Evolutionary conservation across 2,113 vertebrate species (phyloP).

Genomic region (Xiphorhynchus elegans): DNA sequence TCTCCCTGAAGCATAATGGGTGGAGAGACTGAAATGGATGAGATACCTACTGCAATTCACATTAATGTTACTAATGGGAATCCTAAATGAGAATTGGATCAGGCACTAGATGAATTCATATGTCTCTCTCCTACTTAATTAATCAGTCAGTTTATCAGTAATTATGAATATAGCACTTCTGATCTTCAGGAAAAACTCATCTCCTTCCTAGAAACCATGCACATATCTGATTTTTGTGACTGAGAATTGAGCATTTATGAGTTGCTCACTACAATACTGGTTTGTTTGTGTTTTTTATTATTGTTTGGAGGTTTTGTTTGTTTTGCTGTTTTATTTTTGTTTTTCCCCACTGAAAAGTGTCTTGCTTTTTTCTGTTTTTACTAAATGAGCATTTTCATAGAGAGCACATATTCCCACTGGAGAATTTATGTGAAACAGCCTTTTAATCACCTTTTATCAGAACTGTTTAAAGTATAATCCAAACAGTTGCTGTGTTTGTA

Average conservation of each 20-base stretch:
- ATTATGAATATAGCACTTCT: slow-evolving; percentile 12
- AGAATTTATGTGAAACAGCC: not conserved
- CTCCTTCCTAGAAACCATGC: not conserved
- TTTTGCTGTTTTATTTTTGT: not conserved
- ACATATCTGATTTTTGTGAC: not conserved
- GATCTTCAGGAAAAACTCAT: slow-evolving; percentile 30
- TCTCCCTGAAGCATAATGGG: slow-evolving; percentile 31
- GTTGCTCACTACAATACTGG: not conserved
- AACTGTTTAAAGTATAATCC: not conserved
- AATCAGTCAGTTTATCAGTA: slow-evolving; percentile 55
- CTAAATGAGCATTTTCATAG: not conserved
- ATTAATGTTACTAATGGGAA: slow-evolving; percentile 46
- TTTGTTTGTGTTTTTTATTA: not conserved
- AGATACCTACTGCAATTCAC: slow-evolving; percentile 49
- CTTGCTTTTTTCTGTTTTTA: not conserved
- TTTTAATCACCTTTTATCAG: not conserved
- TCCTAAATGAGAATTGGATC: slow-evolving; percentile 41
- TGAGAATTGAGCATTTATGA: not conserved
- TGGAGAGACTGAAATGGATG: slow-evolving; percentile 34
- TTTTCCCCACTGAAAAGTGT: not conserved
- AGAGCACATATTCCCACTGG: not conserved
- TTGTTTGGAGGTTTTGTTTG: accelerated
- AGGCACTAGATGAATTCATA: slow-evolving; percentile 42
- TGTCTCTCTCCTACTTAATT: slow-evolving; percentile 47
- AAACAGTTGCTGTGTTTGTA: not conserved